Base-by-base conservation (phyloP, 2,113 vertebrate genomes). In the Osmerus mordax region DNA sequence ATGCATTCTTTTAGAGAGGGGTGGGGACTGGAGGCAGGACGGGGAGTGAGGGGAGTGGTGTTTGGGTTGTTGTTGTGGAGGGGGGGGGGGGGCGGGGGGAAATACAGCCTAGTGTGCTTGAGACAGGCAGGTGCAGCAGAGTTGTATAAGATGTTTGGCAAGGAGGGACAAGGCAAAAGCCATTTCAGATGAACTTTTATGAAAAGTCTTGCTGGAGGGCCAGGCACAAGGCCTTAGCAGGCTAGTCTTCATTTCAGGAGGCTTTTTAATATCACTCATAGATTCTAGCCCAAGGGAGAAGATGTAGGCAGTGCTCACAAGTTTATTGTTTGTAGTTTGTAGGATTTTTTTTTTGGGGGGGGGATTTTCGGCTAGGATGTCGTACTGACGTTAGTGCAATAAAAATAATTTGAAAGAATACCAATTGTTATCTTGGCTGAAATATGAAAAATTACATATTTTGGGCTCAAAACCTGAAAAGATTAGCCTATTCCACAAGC, bases 1-100 rank as follows among this genome's bases (percentile, higher is more conserved):
- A 81, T 83, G 80, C 75, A 81, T 83, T 76, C 77, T 82, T 83
- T 28, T 16, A 41, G n/a, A 51, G 62, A 14, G 28, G 29, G 29
- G 67, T 19, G 53, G 21, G 21, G 25, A 51, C 52, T 51, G 65
- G 72, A 36, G 52, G 54, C 13, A 52, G 56, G 51, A 18, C 21
- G 4, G 41, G 41, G 41, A 47, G 41, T 41, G 41, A 2, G 7
- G 41, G 41, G 41, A 47, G 41, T 47, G 41, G 21, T 65, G 28
- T 64, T 64, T 16, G 28, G 16, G 62, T 64, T 11, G 62, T 25
- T 6, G 29, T 16, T 32, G 69, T 13, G 16, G 14, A 0, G 6
- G 28, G 3, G 28, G 3, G 21, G 21, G 41, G 41, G 41, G 41
- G 11, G 67, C 9, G 53, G 25, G 8, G 16, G n/a, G 7, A 16